Conservation (phyloP, 2,113 vertebrate species). For the Pseudopodoces humilis region DNA sequence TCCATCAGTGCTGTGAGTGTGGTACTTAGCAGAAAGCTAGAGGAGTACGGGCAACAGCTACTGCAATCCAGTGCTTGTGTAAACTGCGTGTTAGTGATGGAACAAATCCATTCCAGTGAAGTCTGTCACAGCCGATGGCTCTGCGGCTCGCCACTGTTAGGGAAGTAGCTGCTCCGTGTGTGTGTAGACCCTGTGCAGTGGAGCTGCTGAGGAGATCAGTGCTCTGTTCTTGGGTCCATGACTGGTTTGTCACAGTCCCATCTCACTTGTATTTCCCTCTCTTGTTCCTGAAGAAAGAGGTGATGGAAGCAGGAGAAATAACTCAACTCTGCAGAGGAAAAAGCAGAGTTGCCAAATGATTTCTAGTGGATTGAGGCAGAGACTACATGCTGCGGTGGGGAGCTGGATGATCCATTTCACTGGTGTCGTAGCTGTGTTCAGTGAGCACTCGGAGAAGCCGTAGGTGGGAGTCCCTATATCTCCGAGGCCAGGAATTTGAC, state of each 20-base stretch:
- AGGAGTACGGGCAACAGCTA: not conserved
- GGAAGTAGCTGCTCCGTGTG: not conserved
- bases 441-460: rapidly evolving
- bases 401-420: not conserved
- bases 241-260: not conserved
- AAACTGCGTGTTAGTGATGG: not conserved
- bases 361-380: not conserved
- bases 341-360: not conserved
- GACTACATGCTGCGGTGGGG: not conserved
- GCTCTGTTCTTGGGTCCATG: not conserved
- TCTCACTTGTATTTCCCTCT: not conserved
- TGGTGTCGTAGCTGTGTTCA: not conserved
- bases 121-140: slow-evolving; percentile 24
- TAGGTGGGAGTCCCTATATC: rapidly evolving
- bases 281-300: not conserved
- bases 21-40: slow-evolving; percentile 19
- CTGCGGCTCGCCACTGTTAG: not conserved
- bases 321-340: not conserved
- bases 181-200: not conserved
- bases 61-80: slow-evolving; percentile 34
- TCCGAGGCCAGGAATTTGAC: not conserved
- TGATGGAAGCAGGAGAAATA: not conserved
- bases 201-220: not conserved
- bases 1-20: slow-evolving; percentile 45
- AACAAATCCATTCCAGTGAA: slow-evolving; percentile 4